phyloP scores from a whole-genome alignment of 2,888 invertebrate genomes.

The Chrysodeixis includens region DNA sequence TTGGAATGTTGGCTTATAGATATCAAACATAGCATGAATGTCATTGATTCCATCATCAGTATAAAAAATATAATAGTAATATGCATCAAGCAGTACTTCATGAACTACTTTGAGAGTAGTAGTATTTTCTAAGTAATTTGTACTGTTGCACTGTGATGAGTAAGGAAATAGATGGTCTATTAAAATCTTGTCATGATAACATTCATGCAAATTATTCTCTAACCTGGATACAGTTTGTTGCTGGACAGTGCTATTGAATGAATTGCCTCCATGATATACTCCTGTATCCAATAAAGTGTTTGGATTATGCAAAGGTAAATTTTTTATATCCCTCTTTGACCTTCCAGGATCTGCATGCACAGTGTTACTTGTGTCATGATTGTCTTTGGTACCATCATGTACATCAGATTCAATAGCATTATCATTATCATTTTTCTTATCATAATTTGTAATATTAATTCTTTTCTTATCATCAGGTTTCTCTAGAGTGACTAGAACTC shows the following conservation, averaged over 20 bases:
- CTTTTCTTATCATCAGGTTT: constrained; percentile 67
- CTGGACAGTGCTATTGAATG: constrained; percentile 87
- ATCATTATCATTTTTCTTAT: constrained; percentile 6
- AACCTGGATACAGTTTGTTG: constrained; percentile 94
- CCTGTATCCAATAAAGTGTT: constrained; percentile 91
- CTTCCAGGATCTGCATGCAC: constrained; percentile 48
- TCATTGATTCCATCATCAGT: constrained; percentile 95
- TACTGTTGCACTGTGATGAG: constrained; percentile 91
- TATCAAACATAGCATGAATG: constrained; percentile 95
- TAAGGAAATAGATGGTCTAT: constrained; percentile 92
- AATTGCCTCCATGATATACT: constrained; percentile 94
- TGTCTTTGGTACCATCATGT: constrained; percentile 23
- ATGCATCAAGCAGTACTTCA: constrained; percentile 93
- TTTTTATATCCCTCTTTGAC: constrained; percentile 74
- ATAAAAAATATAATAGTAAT: constrained; percentile 97
- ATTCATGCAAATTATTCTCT: constrained; percentile 93
- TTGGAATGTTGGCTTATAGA: constrained; percentile 95
- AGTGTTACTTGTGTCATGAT: constrained; percentile 21
- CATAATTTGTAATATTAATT: constrained; percentile 32
- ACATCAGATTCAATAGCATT: constrained; percentile 12
- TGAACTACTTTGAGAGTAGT: constrained; percentile 91
- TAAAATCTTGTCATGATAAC: constrained; percentile 94
- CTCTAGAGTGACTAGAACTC: constrained; percentile 84
- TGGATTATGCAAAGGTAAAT: constrained; percentile 78
- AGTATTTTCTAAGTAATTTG: constrained; percentile 91